A percentile compares a stretch with the other conserved stretches of the same genome.
Evolutionary conservation across 2,797 vertebrate species (phyloP).

Genomic region (Bovichtus diacanthus): DNA sequence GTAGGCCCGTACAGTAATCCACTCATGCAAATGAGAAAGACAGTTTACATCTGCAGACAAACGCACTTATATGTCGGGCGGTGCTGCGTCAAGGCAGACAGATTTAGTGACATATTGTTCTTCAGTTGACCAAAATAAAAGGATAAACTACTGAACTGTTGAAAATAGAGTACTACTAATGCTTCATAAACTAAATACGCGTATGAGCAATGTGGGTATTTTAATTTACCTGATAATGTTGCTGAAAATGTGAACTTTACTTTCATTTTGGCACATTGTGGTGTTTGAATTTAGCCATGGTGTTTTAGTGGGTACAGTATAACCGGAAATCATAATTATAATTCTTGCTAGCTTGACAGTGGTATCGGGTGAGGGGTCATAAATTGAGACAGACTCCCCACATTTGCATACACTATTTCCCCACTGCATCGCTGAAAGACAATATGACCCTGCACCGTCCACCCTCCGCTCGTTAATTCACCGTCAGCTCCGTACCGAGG

Average conservation of each 20-base stretch:
- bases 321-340: conserved; percentile 63
- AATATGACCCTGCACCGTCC: conserved; percentile 81
- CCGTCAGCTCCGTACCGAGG: conserved; percentile 15
- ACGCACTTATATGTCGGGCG: neutral
- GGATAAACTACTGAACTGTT: neutral
- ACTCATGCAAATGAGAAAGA: neutral
- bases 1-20: too few species aligned
- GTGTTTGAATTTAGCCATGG: neutral
- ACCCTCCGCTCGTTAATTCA: conserved; percentile 60
- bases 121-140: conserved; percentile 51
- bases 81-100: conserved; percentile 38
- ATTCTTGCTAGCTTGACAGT: conserved; percentile 55
- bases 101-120: conserved; percentile 17
- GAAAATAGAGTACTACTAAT: too few species aligned
- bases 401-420: conserved; percentile 71
- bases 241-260: neutral
- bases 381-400: conserved; percentile 73
- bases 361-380: conserved; percentile 82
- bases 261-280: neutral
- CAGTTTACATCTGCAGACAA: conserved; percentile 2
- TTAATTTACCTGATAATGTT: neutral
- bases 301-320: conserved; percentile 9
- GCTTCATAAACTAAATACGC: too few species aligned
- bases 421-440: conserved; percentile 83
- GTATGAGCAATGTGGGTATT: neutral